A percentile compares a stretch with the other conserved stretches of the same genome.
These are phyloP conservation scores for Onychostoma macrolepis DNA, from an alignment of 2,113 vertebrate species.

Conservation along the genomic window DNA sequence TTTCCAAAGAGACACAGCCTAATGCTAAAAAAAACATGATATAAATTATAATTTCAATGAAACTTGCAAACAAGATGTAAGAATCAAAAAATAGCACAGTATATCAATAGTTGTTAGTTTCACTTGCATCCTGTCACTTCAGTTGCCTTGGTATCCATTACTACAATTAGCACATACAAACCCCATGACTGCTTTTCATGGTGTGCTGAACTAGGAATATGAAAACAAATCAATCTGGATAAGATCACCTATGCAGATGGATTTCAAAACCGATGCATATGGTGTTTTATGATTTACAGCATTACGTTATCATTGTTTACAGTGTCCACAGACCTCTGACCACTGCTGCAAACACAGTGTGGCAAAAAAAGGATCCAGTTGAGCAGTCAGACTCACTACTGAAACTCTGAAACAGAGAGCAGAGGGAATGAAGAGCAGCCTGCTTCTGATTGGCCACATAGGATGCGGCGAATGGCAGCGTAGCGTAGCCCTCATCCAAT, in stretches of 20 bases:
- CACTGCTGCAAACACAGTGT: slow-evolving; percentile 8
- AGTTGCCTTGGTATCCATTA: background rate
- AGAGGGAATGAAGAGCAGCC: slow-evolving; percentile 39
- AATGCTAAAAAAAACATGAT: background rate
- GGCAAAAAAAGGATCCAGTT: background rate
- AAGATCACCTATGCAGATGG: background rate
- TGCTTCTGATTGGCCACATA: slow-evolving; percentile 52
- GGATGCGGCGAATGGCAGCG: slow-evolving; percentile 33
- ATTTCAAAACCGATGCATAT: background rate
- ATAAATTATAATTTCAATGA: background rate
- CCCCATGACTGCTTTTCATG: background rate
- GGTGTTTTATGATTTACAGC: background rate
- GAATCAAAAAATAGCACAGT: background rate
- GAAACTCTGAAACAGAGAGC: slow-evolving; percentile 43
- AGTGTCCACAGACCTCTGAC: slow-evolving; percentile 33
- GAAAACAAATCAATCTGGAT: background rate
- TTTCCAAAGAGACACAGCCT: background rate
- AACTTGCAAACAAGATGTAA: background rate
- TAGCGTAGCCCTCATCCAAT: slow-evolving; percentile 53
- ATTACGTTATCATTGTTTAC: background rate
- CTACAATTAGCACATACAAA: background rate
- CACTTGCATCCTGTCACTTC: background rate
- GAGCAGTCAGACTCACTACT: slow-evolving; percentile 14
- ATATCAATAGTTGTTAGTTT: background rate
- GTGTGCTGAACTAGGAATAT: background rate